Evolutionary conservation across 2,888 invertebrate genomes (phyloP), one percentile per base, ranked within the genome.

Genomic region (Rambutsinella grinnellia): DNA sequence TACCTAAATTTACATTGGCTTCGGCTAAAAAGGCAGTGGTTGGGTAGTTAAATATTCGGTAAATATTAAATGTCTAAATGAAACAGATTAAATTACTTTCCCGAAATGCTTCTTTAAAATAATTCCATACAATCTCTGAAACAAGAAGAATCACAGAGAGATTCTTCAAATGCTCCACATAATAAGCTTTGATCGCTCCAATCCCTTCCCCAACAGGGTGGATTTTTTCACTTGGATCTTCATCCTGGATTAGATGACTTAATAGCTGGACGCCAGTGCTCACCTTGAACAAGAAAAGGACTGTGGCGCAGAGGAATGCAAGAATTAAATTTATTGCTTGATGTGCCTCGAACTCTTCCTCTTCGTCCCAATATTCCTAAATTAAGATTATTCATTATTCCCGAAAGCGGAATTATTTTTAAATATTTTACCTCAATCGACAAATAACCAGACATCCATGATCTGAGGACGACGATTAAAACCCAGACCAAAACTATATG

Each of bases 251-350:
- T 13, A 58, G 69, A 13, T 61, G 65, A 44, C 69, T 54, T 21
- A 69, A 26, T 3, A 54, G 62, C 44, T 78, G 75, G 26, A 67
- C 51, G 44, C 75, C 78, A 46, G 78, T 70, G 1, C 44, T 26
- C n/a, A 75, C 24, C 51, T 61, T 70, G 56, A 78, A 78, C 8
- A 75, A 27, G 47, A 78, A 78, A 51, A 78, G 56, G 5, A 75
- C 70, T 3, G 80, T 72, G 23, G 78, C 78, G 72, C 76, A 80
- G 15, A 80, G 80, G 78, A 80, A 80, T 80, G 80, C 23, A 60
- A 78, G 51, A 17, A 80, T 80, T 53, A 66, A 58, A 26, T 13
- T 46, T 58, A 80, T 58, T 5, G 76, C 78, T n/a, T 51, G 28
- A 13, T 24, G 26, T 23, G 61, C 69, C n/a, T 76, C 76, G 62